Percentiles rank a stretch among this genome's conserved stretches.
Evolutionary conservation across 2,888 invertebrate species (phyloP).

Genomic region (Latrodectus hesperus): DNA sequence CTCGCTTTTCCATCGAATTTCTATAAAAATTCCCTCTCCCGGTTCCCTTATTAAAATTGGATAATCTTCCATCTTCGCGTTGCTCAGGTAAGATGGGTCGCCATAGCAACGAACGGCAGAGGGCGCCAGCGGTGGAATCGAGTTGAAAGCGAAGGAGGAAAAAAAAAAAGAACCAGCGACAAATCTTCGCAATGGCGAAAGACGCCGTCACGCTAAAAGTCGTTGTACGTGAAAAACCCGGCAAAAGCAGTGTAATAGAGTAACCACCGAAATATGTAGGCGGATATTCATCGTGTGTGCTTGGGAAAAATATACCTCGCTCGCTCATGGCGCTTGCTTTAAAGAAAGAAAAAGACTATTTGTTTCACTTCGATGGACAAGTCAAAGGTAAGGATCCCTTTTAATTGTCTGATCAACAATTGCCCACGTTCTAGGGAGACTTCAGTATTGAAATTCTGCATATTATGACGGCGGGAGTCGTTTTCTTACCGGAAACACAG

Average conservation of each 20-base stretch:
- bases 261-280: slow-evolving; percentile 47
- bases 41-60: slow-evolving; percentile 50
- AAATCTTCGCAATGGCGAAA: slow-evolving; percentile 50
- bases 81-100: slow-evolving; percentile 43
- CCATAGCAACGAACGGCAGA: slow-evolving; percentile 38
- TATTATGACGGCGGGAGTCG: background rate
- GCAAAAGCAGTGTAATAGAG: slow-evolving; percentile 50
- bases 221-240: slow-evolving; percentile 45
- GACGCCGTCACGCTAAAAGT: slow-evolving; percentile 42
- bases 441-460: background rate
- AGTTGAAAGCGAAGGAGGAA: slow-evolving; percentile 16
- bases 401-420: background rate
- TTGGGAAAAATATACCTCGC: slow-evolving; percentile 26
- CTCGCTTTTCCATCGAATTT: background rate
- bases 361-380: slow-evolving; percentile 63
- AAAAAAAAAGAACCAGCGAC: background rate
- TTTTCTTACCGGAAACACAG: slow-evolving; percentile 43
- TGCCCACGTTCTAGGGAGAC: background rate
- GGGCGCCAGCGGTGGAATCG: slow-evolving; percentile 29
- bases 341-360: slow-evolving; percentile 60
- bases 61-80: slow-evolving; percentile 12
- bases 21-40: slow-evolving; percentile 11
- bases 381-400: slow-evolving; percentile 57
- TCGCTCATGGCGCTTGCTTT: slow-evolving; percentile 59
- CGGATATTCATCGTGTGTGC: slow-evolving; percentile 27